Conservation (phyloP, 2,113 vertebrate species). For the Gobio gobio region DNA sequence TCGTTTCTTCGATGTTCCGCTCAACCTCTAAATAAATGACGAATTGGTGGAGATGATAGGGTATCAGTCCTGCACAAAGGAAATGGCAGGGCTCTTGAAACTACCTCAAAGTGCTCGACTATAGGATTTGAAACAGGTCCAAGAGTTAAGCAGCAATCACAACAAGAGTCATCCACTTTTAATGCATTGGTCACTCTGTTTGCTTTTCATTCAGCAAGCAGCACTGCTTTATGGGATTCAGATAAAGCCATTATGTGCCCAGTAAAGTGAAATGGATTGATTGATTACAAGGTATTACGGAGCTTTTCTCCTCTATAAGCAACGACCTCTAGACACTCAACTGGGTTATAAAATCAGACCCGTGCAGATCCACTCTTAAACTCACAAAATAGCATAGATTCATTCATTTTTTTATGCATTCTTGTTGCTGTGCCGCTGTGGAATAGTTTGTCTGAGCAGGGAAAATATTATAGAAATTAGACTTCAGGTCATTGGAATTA, state of each 20-base stretch:
- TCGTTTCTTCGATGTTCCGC: neutral
- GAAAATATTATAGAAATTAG: neutral
- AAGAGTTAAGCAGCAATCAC: constrained; percentile 19
- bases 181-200: constrained; percentile 39
- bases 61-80: neutral
- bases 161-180: constrained; percentile 3
- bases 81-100: neutral
- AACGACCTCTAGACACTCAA: constrained; percentile 26
- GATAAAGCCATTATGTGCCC: constrained; percentile 40
- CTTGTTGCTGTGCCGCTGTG: neutral
- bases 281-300: constrained; percentile 46
- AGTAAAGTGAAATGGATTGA: constrained; percentile 37
- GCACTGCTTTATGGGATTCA: constrained; percentile 33
- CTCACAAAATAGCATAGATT: neutral
- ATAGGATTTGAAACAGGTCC: neutral
- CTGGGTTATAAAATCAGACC: constrained; percentile 4
- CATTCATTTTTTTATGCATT: neutral
- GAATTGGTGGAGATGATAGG: neutral
- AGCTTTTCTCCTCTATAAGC: constrained; percentile 29
- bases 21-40: neutral
- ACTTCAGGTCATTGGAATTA: neutral
- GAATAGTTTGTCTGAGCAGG: neutral
- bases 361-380: neutral
- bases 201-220: constrained; percentile 19
- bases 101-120: neutral